Conservation (phyloP, 1,140 invertebrate species). For the Druon quercuslanigerum region DNA sequence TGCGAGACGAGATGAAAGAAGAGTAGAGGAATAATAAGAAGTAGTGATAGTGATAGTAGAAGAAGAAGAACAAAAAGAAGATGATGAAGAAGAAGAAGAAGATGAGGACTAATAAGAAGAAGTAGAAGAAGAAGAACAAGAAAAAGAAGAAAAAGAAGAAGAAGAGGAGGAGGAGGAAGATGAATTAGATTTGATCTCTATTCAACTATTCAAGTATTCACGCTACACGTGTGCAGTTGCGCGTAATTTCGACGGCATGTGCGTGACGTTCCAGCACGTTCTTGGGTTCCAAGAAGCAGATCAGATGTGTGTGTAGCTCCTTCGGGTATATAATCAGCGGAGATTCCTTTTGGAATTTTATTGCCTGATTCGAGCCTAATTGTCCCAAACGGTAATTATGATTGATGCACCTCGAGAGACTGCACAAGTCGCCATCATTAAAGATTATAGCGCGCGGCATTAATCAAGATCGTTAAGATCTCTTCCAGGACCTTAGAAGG, state of each 20-base stretch:
- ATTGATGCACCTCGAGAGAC: slow-evolving; percentile 14
- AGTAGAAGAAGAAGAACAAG: too few relatives aligned
- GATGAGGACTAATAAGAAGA: too few relatives aligned
- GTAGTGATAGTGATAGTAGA: too few relatives aligned
- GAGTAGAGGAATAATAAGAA: background rate
- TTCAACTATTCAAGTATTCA: background rate
- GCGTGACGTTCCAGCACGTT: slow-evolving; percentile 21
- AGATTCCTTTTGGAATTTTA: slow-evolving; percentile 42
- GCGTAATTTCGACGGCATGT: slow-evolving; percentile 20
- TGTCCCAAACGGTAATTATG: slow-evolving; percentile 38
- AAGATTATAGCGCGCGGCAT: slow-evolving; percentile 14
- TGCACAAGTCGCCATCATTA: slow-evolving; percentile 29
- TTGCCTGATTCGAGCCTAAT: slow-evolving; percentile 40
- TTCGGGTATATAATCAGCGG: slow-evolving; percentile 36
- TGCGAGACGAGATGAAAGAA: background rate
- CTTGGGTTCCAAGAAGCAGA: slow-evolving; percentile 37
- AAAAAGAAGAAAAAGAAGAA: too few relatives aligned
- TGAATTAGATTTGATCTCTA: slow-evolving; percentile 10
- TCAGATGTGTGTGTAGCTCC: slow-evolving; percentile 33
- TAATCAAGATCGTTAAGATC: slow-evolving; percentile 28
- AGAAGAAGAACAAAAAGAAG: too few relatives aligned
- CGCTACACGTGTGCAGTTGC: slow-evolving; percentile 25
- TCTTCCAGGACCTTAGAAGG: slow-evolving; percentile 27
- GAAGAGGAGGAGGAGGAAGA: background rate
- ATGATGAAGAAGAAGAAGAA: too few relatives aligned